These are phyloP conservation scores for Otolemur crassicaudatus DNA, from an alignment of 2,797 vertebrate species.

Conservation along the genomic window DNA sequence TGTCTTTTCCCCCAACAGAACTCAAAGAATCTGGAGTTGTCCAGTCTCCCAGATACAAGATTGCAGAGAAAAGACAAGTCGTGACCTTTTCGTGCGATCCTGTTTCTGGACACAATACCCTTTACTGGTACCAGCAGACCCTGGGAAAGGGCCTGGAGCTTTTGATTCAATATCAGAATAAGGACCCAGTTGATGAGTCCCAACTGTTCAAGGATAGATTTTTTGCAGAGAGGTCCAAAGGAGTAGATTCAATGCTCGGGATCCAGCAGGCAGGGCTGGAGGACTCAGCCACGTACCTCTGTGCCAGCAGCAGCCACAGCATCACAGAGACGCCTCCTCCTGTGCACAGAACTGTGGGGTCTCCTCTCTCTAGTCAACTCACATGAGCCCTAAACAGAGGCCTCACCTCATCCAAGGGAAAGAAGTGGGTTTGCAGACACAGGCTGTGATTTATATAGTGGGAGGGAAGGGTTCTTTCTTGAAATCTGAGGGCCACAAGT, in stretches of 20 bases:
- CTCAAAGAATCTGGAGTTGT: neutral
- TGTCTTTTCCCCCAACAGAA: neutral
- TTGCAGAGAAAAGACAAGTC: neutral
- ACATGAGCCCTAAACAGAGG: neutral
- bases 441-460: neutral
- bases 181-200: neutral
- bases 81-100: neutral
- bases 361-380: neutral
- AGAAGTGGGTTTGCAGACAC: neutral
- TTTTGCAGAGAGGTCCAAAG: neutral
- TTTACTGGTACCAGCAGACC: neutral
- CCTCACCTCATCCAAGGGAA: neutral
- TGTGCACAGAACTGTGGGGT: neutral
- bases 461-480: neutral
- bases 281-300: neutral
- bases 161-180: conserved; percentile 20
- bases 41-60: neutral
- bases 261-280: neutral
- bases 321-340: neutral
- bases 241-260: neutral
- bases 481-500: neutral
- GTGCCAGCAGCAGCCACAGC: neutral
- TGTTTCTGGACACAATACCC: neutral
- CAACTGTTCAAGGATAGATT: neutral
- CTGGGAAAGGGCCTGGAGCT: neutral